Evolutionary conservation across 2,888 invertebrate genomes (phyloP).

Genomic region (Lepeophtheirus nordmannii): DNA sequence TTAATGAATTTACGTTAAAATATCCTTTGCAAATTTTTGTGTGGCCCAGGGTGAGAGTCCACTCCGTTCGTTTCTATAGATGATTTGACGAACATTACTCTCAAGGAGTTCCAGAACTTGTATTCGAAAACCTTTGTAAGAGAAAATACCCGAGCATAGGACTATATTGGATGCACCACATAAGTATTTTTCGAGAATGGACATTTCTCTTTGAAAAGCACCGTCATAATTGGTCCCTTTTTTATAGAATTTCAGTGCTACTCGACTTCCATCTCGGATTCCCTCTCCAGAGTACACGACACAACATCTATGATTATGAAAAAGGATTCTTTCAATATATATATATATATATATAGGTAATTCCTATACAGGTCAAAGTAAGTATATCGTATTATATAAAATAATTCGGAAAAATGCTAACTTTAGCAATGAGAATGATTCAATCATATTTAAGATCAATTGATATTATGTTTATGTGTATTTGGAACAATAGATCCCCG

Average conservation of each 20-base stretch:
- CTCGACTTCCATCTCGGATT: background rate
- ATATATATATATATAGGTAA: too few relatives aligned
- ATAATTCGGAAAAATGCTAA: too few relatives aligned
- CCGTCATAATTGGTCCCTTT: constrained; percentile 20
- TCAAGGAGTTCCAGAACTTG: constrained; percentile 22
- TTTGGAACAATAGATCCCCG: too few relatives aligned
- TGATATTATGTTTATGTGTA: too few relatives aligned
- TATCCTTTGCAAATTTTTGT: constrained; percentile 23
- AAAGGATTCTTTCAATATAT: too few relatives aligned
- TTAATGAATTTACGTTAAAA: constrained; percentile 19
- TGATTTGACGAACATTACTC: constrained; percentile 19
- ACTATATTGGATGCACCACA: background rate
- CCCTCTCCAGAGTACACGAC: constrained; percentile 18
- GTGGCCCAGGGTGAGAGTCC: constrained; percentile 20
- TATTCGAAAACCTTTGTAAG: constrained; percentile 19
- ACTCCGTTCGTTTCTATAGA: constrained; percentile 17
- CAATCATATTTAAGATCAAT: too few relatives aligned
- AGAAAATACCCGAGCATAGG: constrained; percentile 3
- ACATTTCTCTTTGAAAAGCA: constrained; percentile 22
- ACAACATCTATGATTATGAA: constrained; percentile 7
- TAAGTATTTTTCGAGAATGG: constrained; percentile 7
- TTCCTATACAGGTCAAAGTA: too few relatives aligned
- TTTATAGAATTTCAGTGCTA: constrained; percentile 22
- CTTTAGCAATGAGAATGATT: too few relatives aligned
- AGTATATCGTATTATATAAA: too few relatives aligned